These are phyloP conservation scores for Salpingus planirostris DNA, from an alignment of 2,888 invertebrate genomes.

Conservation along the genomic window DNA sequence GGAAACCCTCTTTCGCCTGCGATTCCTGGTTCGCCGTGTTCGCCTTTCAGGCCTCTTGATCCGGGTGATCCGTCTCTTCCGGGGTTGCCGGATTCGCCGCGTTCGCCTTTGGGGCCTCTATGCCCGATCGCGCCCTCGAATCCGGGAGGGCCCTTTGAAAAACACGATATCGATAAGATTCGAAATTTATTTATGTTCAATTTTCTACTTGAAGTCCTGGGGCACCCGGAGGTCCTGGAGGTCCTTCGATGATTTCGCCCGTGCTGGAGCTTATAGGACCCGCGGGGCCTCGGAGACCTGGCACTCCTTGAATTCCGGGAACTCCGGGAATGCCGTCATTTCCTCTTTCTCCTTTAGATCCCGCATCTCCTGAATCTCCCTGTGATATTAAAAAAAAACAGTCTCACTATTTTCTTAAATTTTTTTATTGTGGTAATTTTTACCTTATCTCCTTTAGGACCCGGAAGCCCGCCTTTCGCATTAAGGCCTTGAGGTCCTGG, in stretches of 20 bases:
- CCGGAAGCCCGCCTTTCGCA: slow-evolving; percentile 39
- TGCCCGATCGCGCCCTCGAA: slow-evolving; percentile 16
- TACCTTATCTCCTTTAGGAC: slow-evolving; percentile 35
- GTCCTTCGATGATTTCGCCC: slow-evolving; percentile 18
- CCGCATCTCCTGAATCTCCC: slow-evolving; percentile 38
- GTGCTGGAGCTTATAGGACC: slow-evolving; percentile 17
- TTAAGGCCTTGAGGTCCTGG: slow-evolving; percentile 41
- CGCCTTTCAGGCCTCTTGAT: slow-evolving; percentile 29
- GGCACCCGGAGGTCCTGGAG: slow-evolving; percentile 39
- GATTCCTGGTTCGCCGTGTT: slow-evolving; percentile 33
- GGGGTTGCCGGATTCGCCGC: slow-evolving; percentile 33
- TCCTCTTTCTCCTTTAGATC: slow-evolving; percentile 39
- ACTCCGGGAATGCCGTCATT: slow-evolving; percentile 26
- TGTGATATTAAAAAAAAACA: slow-evolving; percentile 7
- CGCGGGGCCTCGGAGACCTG: slow-evolving; percentile 19
- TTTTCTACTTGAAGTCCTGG: slow-evolving; percentile 13
- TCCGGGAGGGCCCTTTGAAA: slow-evolving; percentile 16
- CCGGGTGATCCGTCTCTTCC: slow-evolving; percentile 38
- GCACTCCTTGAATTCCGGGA: slow-evolving; percentile 21
- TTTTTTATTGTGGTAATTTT: slow-evolving; percentile 24
- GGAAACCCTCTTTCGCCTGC: slow-evolving; percentile 17
- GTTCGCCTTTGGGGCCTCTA: slow-evolving; percentile 28
- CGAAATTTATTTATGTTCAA: neutral
- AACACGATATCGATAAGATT: neutral
- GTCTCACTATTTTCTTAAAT: slow-evolving; percentile 12